Evolutionary conservation across 2,113 vertebrate species (phyloP).

Genomic region (Verasper variegatus): DNA sequence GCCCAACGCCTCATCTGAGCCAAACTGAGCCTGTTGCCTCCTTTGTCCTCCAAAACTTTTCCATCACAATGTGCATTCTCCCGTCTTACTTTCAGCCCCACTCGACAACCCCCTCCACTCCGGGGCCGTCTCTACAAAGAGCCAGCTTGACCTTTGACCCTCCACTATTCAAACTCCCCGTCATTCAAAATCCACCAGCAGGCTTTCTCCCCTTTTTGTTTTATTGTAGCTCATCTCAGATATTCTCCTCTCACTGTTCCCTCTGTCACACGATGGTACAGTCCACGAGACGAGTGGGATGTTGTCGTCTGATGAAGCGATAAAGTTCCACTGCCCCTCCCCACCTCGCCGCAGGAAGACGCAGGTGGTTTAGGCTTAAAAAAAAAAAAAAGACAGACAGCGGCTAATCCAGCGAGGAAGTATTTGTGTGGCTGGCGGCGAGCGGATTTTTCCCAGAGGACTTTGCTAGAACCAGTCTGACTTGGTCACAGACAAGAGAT

Average conservation of each 20-base stretch:
- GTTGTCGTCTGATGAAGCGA: conserved; percentile 60
- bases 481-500: neutral
- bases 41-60: conserved; percentile 78
- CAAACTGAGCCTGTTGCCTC: conserved; percentile 78
- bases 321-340: conserved; percentile 12
- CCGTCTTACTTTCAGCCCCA: conserved; percentile 62
- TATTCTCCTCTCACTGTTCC: conserved; percentile 3
- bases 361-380: conserved; percentile 29
- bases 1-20: conserved; percentile 66
- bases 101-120: conserved; percentile 34
- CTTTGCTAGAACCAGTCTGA: conserved; percentile 6
- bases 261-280: conserved; percentile 29
- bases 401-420: conserved; percentile 56
- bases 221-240: conserved; percentile 44
- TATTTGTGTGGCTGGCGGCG: conserved; percentile 15
- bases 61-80: conserved; percentile 83
- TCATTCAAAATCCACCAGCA: conserved; percentile 75
- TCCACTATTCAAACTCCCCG: conserved; percentile 69
- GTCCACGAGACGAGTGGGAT: conserved; percentile 3
- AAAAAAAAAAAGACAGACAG: neutral
- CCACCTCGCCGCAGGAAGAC: conserved; percentile 24
- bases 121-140: conserved; percentile 57
- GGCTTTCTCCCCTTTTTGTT: conserved; percentile 32
- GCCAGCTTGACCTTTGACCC: conserved; percentile 73
- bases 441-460: conserved; percentile 32